phyloP scores from a whole-genome alignment of 2,113 vertebrate genomes.

The Zosterops lateralis region DNA sequence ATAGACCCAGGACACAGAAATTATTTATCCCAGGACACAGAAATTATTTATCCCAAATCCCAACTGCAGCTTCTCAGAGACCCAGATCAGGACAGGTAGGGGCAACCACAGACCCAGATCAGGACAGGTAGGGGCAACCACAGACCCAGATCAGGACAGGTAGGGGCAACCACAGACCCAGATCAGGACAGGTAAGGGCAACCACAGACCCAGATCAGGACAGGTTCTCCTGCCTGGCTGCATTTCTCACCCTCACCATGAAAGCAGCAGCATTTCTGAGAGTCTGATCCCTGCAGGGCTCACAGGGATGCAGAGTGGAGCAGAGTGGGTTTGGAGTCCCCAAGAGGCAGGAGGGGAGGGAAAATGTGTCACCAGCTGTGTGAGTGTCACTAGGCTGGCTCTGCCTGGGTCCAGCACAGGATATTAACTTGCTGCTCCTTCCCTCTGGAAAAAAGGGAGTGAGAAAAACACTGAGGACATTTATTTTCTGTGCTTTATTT shows the following conservation, averaged over 20 bases:
- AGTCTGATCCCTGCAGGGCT: background rate
- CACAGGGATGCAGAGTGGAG: accelerated
- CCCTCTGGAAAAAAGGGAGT: background rate
- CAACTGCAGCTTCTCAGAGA: background rate
- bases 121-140: background rate
- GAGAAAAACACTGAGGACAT: background rate
- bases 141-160: no score
- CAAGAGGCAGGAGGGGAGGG: background rate
- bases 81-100: background rate
- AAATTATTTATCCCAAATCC: background rate
- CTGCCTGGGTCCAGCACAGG: background rate
- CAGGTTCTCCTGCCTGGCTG: background rate
- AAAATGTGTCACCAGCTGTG: background rate
- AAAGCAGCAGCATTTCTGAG: background rate
- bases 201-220: no score
- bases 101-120: no score
- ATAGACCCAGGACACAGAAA: background rate
- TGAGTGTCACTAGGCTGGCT: background rate
- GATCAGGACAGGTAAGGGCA: no score
- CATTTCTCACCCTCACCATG: background rate
- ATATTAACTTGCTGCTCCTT: background rate
- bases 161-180: no score
- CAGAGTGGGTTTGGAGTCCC: background rate
- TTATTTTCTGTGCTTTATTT: background rate
- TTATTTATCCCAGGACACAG: background rate